Conservation (phyloP, 1,140 invertebrate genomes). For the Drosophila neocordata region DNA sequence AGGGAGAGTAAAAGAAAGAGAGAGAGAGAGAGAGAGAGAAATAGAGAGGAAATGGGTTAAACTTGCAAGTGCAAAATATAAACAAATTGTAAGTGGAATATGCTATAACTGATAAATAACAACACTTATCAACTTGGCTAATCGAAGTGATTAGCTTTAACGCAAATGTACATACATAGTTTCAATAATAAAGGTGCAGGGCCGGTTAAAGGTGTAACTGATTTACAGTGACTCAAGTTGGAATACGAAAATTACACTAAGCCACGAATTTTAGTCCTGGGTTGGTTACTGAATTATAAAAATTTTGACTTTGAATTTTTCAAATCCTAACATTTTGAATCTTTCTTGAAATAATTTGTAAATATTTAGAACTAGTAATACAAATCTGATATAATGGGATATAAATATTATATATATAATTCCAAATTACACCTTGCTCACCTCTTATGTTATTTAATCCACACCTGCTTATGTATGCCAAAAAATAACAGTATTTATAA, state of each 20-base stretch:
- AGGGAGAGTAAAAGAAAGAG: background rate
- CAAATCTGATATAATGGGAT: too few relatives aligned
- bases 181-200: background rate
- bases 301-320: too few relatives aligned
- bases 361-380: too few relatives aligned
- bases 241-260: too few relatives aligned
- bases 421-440: background rate
- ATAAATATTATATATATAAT: too few relatives aligned
- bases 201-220: background rate
- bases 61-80: constrained; percentile 47
- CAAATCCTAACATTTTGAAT: too few relatives aligned
- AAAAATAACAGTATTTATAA: constrained; percentile 22
- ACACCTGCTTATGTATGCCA: background rate
- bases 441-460: background rate
- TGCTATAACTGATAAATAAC: constrained; percentile 55
- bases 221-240: too few relatives aligned
- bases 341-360: too few relatives aligned
- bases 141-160: constrained; percentile 64
- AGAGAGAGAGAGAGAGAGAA: background rate
- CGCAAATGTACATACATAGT: constrained; percentile 14
- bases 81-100: constrained; percentile 64
- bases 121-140: constrained; percentile 61
- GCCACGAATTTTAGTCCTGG: too few relatives aligned
- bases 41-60: constrained; percentile 24
- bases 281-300: too few relatives aligned